phyloP scores from a whole-genome alignment of 2,888 invertebrate genomes.

The Agelastica alni region DNA sequence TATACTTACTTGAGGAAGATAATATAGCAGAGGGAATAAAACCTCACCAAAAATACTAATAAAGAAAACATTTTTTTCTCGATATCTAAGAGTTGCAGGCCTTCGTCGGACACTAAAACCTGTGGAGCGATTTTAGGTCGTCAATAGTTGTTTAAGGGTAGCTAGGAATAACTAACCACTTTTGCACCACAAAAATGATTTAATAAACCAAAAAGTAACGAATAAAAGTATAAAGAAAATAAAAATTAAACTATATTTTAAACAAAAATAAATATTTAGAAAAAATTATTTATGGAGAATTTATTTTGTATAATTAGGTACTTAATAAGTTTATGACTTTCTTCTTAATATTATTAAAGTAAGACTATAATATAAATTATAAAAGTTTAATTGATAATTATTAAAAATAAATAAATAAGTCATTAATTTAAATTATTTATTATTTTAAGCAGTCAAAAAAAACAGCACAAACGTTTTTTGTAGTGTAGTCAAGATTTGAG shows the following conservation, averaged over 20 bases:
- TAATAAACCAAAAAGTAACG: too few species aligned
- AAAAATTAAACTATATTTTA: too few species aligned
- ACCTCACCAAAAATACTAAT: slow-evolving; percentile 48
- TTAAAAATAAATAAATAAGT: too few species aligned
- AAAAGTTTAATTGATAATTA: too few species aligned
- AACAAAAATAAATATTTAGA: too few species aligned
- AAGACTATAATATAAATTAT: not conserved
- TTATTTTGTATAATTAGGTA: too few species aligned
- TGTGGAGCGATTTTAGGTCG: slow-evolving; percentile 49
- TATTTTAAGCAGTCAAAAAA: too few species aligned
- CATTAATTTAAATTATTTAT: too few species aligned
- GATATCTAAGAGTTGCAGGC: slow-evolving; percentile 52
- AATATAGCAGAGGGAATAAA: slow-evolving; percentile 32
- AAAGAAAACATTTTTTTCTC: slow-evolving; percentile 51
- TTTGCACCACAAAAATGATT: slow-evolving; percentile 10
- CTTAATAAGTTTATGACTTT: not conserved
- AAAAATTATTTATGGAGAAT: too few species aligned
- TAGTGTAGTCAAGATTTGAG: too few species aligned
- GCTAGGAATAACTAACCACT: slow-evolving; percentile 34
- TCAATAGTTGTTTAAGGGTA: slow-evolving; percentile 34
- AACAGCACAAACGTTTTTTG: too few species aligned
- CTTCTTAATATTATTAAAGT: not conserved
- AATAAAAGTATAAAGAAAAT: too few species aligned
- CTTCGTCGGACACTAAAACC: slow-evolving; percentile 45
- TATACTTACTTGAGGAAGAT: slow-evolving; percentile 16